Conservation (phyloP, 2,888 invertebrate genomes). For the Drosophila mayaguana region DNA sequence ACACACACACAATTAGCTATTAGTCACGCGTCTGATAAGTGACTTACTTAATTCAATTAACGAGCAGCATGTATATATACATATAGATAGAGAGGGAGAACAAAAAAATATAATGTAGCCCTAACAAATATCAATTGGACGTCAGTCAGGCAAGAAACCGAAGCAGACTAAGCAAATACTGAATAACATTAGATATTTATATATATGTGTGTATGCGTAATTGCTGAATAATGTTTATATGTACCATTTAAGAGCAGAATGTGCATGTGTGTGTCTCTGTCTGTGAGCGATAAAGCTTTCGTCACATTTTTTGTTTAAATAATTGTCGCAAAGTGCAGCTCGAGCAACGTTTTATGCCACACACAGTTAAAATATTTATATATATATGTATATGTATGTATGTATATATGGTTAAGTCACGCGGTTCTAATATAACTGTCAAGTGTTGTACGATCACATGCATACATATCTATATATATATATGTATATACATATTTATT, state of each 20-base stretch:
- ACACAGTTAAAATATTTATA: slow-evolving; percentile 14
- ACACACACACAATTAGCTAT: slow-evolving; percentile 66
- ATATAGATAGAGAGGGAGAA: not conserved
- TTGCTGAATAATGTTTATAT: slow-evolving; percentile 55
- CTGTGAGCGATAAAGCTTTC: slow-evolving; percentile 32
- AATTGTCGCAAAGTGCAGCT: slow-evolving; percentile 42
- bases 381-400: not conserved
- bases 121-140: slow-evolving; percentile 2
- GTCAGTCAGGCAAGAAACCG: slow-evolving; percentile 16
- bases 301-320: slow-evolving; percentile 43
- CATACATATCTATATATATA: not conserved
- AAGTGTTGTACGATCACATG: slow-evolving; percentile 7
- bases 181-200: slow-evolving; percentile 49
- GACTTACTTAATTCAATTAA: slow-evolving; percentile 77
- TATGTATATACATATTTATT: not conserved
- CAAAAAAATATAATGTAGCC: not conserved
- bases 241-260: slow-evolving; percentile 8
- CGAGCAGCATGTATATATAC: slow-evolving; percentile 1
- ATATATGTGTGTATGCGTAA: slow-evolving; percentile 5
- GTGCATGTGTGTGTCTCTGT: slow-evolving; percentile 4
- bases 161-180: slow-evolving; percentile 46
- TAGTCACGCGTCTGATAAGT: slow-evolving; percentile 79
- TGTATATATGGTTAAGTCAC: slow-evolving; percentile 34
- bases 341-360: slow-evolving; percentile 45
- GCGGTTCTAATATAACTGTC: slow-evolving; percentile 43